Percentiles rank a stretch among this genome's conserved stretches.
phyloP scores from a whole-genome alignment of 2,113 vertebrate species.

The Panthera uncia region DNA sequence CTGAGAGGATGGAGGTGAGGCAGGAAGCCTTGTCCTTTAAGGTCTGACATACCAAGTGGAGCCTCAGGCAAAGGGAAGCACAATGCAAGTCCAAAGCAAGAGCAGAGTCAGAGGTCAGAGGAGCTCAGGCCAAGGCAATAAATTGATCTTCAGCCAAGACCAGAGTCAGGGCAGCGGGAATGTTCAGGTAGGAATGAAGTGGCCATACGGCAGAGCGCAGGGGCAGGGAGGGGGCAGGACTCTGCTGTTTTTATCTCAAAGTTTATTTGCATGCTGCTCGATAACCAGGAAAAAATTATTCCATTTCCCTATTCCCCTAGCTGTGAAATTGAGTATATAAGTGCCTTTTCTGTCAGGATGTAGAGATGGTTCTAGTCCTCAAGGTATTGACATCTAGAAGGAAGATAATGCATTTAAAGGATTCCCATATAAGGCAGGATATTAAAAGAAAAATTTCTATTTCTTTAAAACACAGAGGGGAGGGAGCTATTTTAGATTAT shows the following conservation, averaged over 20 bases:
- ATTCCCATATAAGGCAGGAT: not conserved
- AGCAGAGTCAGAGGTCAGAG: not conserved
- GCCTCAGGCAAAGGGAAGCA: not conserved
- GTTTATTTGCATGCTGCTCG: not conserved
- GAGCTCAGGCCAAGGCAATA: not conserved
- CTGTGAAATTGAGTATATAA: not conserved
- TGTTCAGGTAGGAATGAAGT: not conserved
- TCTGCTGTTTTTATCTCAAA: not conserved
- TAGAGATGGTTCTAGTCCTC: not conserved
- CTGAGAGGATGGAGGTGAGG: fast-evolving
- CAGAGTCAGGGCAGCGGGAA: not conserved
- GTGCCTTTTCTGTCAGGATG: not conserved
- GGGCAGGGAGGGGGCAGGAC: not conserved
- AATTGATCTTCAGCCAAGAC: not conserved
- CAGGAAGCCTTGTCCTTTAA: not conserved
- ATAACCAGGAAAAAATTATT: not conserved
- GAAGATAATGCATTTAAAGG: not conserved
- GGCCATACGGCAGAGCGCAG: not conserved
- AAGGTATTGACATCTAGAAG: not conserved
- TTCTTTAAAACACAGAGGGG: not conserved
- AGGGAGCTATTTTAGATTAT: not conserved
- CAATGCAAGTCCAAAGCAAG: not conserved
- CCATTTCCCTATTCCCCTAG: not conserved
- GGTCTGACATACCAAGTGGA: not conserved
- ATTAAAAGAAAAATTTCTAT: not conserved